Evolutionary conservation across 2,113 vertebrate genomes (phyloP).

Genomic region (Lepisosteus oculatus): DNA sequence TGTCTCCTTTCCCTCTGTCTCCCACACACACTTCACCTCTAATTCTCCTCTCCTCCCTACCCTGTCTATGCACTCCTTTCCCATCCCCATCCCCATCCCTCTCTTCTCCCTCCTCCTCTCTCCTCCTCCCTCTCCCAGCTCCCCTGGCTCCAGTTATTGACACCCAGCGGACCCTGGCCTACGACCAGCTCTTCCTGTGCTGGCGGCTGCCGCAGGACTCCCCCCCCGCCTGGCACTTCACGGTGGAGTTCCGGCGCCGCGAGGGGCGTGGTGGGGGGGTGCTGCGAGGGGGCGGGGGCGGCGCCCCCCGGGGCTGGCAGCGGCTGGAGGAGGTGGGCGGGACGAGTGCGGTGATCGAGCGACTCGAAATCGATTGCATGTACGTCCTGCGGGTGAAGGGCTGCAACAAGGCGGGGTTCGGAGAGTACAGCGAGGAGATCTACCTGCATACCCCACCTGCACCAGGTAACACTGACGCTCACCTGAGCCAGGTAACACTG

Average conservation of each 20-base stretch:
- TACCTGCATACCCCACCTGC: constrained; percentile 91
- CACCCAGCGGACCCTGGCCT: constrained; percentile 92
- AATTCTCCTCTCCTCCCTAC: neutral
- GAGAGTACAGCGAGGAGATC: constrained; percentile 93
- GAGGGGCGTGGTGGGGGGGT: constrained; percentile 64
- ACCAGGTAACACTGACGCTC: constrained; percentile 68
- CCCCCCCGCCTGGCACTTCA: constrained; percentile 90
- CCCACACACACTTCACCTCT: too few relatives aligned
- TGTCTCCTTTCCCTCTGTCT: constrained; percentile 34
- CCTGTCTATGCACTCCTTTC: neutral
- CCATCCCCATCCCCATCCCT: neutral
- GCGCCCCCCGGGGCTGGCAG: constrained; percentile 76
- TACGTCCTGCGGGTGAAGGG: constrained; percentile 88
- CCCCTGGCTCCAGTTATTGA: constrained; percentile 92
- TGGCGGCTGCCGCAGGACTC: constrained; percentile 94
- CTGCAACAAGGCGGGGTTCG: constrained; percentile 90
- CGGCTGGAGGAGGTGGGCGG: constrained; percentile 84
- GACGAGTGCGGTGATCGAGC: constrained; percentile 82
- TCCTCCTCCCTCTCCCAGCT: constrained; percentile 51
- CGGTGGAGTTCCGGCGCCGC: constrained; percentile 84
- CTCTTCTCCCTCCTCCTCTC: neutral
- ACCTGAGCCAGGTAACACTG: too few relatives aligned
- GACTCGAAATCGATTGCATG: constrained; percentile 84
- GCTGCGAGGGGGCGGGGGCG: constrained; percentile 77
- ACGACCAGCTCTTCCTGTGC: constrained; percentile 93